Conservation (phyloP, 2,888 invertebrate genomes). For the Anaspis maculata region DNA sequence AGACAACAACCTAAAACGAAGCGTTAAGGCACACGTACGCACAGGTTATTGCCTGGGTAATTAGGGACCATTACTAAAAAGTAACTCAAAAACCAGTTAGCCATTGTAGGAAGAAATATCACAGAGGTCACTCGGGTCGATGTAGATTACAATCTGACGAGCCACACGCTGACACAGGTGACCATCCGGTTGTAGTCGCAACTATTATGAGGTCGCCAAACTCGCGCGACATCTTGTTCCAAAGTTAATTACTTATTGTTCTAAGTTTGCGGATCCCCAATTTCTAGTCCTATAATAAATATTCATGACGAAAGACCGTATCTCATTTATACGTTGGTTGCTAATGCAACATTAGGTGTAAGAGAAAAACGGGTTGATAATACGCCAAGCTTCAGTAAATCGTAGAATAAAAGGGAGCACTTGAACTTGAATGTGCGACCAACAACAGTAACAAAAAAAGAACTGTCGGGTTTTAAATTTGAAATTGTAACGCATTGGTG, state of each 20-base stretch:
- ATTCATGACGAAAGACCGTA: no score
- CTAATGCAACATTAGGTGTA: no score
- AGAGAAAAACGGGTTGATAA: no score
- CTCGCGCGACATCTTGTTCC: conserved; percentile 38
- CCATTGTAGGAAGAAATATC: conserved; percentile 36
- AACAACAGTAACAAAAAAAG: conserved; percentile 12
- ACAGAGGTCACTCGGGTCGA: conserved; percentile 35
- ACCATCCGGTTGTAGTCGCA: conserved; percentile 23
- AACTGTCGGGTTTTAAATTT: conserved; percentile 21
- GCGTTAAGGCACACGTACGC: no score
- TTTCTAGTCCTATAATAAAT: conserved; percentile 10
- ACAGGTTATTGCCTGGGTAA: conserved; percentile 8
- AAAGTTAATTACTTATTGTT: conserved; percentile 39
- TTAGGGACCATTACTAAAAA: conserved; percentile 18
- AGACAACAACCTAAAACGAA: no score
- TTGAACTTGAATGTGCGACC: no score
- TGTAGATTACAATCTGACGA: conserved; percentile 37
- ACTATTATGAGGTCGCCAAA: conserved; percentile 20
- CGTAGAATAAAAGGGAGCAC: conserved; percentile 1
- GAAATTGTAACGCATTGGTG: conserved; percentile 24
- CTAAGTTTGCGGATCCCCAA: conserved; percentile 6
- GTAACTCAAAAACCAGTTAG: conserved; percentile 30
- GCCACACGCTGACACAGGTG: conserved; percentile 40
- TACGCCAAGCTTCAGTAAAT: conserved; percentile 14
- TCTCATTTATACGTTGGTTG: no score